phyloP scores from a whole-genome alignment of 2,797 vertebrate genomes.

The Dryobates pubescens region DNA sequence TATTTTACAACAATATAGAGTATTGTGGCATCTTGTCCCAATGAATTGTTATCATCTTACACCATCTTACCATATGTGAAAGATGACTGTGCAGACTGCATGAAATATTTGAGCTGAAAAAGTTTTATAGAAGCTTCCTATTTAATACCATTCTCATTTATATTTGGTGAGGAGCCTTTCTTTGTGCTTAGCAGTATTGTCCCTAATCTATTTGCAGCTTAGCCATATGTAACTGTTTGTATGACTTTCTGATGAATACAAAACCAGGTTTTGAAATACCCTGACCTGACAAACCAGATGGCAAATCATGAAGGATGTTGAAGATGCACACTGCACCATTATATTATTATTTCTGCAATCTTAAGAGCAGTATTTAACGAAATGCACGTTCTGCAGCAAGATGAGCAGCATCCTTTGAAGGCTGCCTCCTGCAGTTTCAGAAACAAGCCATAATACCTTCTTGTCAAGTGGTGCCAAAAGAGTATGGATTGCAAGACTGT shows the following conservation, averaged over 20 bases:
- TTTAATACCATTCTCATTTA: not conserved
- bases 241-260: not conserved
- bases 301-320: not conserved
- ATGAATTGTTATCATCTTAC: not conserved
- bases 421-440: not conserved
- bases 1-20: not conserved
- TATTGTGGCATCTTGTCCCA: not conserved
- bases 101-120: not conserved
- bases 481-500: not conserved
- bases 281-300: not conserved
- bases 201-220: not conserved
- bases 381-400: not conserved
- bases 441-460: not conserved
- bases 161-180: not conserved
- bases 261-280: not conserved
- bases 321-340: rapidly evolving
- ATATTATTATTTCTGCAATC: not conserved
- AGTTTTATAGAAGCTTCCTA: not conserved
- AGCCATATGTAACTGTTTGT: not conserved
- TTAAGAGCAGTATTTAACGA: not conserved
- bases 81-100: not conserved
- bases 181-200: not conserved
- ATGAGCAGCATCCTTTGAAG: not conserved
- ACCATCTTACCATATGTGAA: not conserved
- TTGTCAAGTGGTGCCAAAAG: not conserved